Percentiles rank a stretch among this genome's conserved stretches.
Evolutionary conservation across 2,888 invertebrate genomes (phyloP).

Genomic region (Anarsia innoxiella): DNA sequence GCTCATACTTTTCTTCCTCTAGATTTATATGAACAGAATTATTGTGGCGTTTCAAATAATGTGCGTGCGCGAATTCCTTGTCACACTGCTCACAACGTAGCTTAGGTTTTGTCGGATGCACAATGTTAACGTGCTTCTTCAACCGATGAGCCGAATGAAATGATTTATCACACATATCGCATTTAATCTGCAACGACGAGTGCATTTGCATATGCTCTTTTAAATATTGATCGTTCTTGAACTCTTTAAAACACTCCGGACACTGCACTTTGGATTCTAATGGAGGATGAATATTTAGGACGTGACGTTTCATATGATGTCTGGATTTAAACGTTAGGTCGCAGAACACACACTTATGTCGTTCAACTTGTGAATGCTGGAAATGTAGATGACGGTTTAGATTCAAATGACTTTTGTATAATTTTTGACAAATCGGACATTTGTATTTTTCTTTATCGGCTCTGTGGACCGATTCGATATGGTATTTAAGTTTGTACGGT

Average conservation of each 20-base stretch:
- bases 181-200: constrained; percentile 54
- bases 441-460: constrained; percentile 50
- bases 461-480: constrained; percentile 49
- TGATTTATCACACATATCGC: constrained; percentile 60
- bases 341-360: constrained; percentile 63
- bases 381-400: constrained; percentile 54
- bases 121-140: constrained; percentile 65
- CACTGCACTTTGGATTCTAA: constrained; percentile 63
- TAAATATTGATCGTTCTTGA: constrained; percentile 64
- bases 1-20: constrained; percentile 52
- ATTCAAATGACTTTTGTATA: constrained; percentile 56
- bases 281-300: constrained; percentile 63
- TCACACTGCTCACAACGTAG: constrained; percentile 58
- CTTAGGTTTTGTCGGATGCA: constrained; percentile 59
- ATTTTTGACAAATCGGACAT: constrained; percentile 54
- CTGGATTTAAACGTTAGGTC: constrained; percentile 63
- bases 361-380: constrained; percentile 52
- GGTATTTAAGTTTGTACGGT: constrained; percentile 58
- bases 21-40: constrained; percentile 59
- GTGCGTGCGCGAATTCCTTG: constrained; percentile 63
- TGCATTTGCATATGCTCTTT: constrained; percentile 68
- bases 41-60: constrained; percentile 53
- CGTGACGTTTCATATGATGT: constrained; percentile 65
- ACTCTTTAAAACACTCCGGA: constrained; percentile 61
- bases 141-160: constrained; percentile 59